Percentiles rank a stretch among this genome's conserved stretches.
Conservation (phyloP, 1,140 invertebrate species). For the Microvelia longipes region DNA sequence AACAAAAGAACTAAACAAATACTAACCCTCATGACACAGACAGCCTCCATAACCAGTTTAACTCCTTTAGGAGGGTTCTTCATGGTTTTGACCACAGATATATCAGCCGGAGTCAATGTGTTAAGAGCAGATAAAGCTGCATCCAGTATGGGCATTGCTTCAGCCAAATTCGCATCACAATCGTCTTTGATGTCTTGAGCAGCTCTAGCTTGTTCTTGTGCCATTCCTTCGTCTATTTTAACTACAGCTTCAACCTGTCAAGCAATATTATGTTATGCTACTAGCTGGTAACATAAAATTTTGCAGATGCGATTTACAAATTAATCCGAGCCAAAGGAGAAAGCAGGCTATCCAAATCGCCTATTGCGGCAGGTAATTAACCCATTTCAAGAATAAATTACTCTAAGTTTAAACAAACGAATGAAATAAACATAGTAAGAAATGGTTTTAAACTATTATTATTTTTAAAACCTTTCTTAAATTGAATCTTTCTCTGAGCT, state of each 20-base stretch:
- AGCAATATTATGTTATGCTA: constrained; percentile 8
- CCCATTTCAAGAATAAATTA: too few species aligned
- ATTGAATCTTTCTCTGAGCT: too few species aligned
- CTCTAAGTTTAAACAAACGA: too few species aligned
- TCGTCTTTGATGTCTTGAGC: constrained; percentile 81
- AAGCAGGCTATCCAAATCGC: too few species aligned
- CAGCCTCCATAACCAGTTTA: constrained; percentile 87
- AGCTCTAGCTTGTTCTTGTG: constrained; percentile 60
- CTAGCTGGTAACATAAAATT: too few species aligned
- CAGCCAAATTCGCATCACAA: constrained; percentile 83
- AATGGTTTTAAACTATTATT: too few species aligned
- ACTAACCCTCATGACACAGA: constrained; percentile 78
- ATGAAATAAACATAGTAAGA: too few species aligned
- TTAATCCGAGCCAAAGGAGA: too few species aligned
- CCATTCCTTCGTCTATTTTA: constrained; percentile 47
- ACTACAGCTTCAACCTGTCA: constrained; percentile 36
- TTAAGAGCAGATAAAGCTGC: constrained; percentile 78
- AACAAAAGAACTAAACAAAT: too few species aligned
- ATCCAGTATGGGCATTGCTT: constrained; percentile 84
- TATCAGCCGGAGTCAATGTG: constrained; percentile 79
- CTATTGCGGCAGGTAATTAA: too few species aligned
- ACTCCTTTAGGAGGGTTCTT: constrained; percentile 90
- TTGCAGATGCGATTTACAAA: too few species aligned
- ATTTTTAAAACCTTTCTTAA: too few species aligned
- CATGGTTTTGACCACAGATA: constrained; percentile 92